Base-by-base conservation (phyloP, 1,140 invertebrate species). In the Drosophila auraria region DNA sequence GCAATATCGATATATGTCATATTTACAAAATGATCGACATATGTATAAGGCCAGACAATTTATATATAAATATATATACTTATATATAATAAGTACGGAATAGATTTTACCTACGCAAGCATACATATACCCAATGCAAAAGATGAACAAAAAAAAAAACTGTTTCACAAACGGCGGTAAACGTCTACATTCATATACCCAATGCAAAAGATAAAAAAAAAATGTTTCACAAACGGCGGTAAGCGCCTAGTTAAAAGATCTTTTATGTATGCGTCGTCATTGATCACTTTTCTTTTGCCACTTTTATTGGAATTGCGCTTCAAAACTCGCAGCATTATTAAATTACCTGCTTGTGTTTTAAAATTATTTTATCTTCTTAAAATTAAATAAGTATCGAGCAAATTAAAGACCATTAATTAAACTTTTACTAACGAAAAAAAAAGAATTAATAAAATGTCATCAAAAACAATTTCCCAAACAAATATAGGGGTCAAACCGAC, bases 11-110 rank as follows among this genome's bases (percentile, higher is more conserved):
- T 59, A 54, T 45, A 53, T 25, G 51, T 78, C 44, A 78, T 59
- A 70, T 63, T 58, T 71, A 70, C 75, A 79, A 57, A 20, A 54
- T 53, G 42, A 78, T 62, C 45, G 25, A 62, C 20, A 54, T 57
- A 20, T 20, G 20, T 20, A 47, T 74, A 69, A 72, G 45, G 61
- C 59, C 50, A 59, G 50, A 45, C 61, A 63, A 59, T 78, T 60
- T 66, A 68, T 49, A 64, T 5, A 76, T 42, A 75, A 20, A 33
- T 53, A 59, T 58, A 71, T 56, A 65, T 44, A 66, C 38, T 25
- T 25, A 49, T 49, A 14, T 15, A 25, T 23, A 25, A 50, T 25
- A 50, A 25, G 23, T 50, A 66, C 30, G 62, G 53, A 58, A 53
- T 58, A 57, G 64, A 68, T 68, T 49, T 51, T 71, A 71, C 51